A percentile compares a stretch with the other conserved stretches of the same genome.
phyloP scores from a whole-genome alignment of 2,888 invertebrate genomes.

The Onthophagus sagittarius region DNA sequence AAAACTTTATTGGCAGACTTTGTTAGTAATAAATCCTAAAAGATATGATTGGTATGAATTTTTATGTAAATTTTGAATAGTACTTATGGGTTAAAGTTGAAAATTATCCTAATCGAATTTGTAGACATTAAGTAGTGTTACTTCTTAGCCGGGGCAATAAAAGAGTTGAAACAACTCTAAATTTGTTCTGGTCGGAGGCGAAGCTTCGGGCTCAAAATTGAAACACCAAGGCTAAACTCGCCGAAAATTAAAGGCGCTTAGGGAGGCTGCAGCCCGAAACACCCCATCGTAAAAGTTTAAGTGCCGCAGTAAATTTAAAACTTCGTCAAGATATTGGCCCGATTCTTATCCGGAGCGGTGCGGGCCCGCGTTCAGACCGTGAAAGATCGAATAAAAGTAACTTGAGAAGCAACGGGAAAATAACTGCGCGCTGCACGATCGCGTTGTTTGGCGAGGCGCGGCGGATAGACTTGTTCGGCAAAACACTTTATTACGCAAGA shows the following conservation, averaged over 20 bases:
- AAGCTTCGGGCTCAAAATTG: background rate
- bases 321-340: slow-evolving; percentile 12
- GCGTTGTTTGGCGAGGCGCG: background rate
- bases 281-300: slow-evolving; percentile 11
- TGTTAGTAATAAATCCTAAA: no score
- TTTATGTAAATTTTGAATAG: no score
- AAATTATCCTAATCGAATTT: background rate
- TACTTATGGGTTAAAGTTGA: no score
- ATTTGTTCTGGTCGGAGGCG: background rate
- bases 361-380: slow-evolving; percentile 6
- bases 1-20: no score
- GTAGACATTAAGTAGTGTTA: background rate
- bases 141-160: background rate
- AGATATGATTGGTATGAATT: no score
- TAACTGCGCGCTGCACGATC: background rate
- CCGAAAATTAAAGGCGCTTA: slow-evolving; percentile 9
- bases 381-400: slow-evolving; percentile 4
- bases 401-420: background rate
- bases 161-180: background rate
- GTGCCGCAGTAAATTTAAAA: slow-evolving; percentile 13
- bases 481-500: background rate
- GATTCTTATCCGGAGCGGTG: slow-evolving; percentile 8
- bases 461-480: background rate
- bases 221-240: slow-evolving; percentile 11
- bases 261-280: background rate